phyloP scores from a whole-genome alignment of 2,113 vertebrate species.

The Scartelaos histophorus region DNA sequence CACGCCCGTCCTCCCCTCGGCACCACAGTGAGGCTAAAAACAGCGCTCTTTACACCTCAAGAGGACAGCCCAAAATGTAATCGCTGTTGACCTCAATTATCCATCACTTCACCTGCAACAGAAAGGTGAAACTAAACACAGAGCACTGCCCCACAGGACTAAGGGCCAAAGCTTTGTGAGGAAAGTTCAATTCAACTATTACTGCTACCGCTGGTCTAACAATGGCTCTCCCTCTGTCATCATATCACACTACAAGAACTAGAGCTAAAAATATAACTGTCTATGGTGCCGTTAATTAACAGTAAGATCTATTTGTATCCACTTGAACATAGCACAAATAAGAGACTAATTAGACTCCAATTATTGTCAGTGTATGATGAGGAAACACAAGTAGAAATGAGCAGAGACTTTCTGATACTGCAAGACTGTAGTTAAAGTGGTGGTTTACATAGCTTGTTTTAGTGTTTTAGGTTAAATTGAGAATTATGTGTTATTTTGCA shows the following conservation, averaged over 20 bases:
- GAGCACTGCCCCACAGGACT: conserved; percentile 7
- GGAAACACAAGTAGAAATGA: background rate
- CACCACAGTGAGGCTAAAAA: conserved; percentile 10
- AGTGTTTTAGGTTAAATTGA: too few relatives aligned
- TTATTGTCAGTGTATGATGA: background rate
- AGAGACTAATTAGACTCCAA: background rate
- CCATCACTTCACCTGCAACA: conserved; percentile 16
- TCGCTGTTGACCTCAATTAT: conserved; percentile 51
- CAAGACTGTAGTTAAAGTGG: background rate
- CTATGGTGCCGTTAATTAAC: background rate
- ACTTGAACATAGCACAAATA: background rate
- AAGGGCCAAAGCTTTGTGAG: conserved; percentile 7
- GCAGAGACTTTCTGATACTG: background rate
- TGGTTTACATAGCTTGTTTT: too few relatives aligned
- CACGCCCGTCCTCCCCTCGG: background rate
- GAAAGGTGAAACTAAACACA: conserved; percentile 28
- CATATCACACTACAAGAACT: background rate
- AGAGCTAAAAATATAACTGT: background rate
- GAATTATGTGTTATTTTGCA: too few relatives aligned
- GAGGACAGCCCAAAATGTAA: conserved; percentile 22
- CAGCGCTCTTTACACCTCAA: conserved; percentile 20
- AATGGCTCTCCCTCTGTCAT: background rate
- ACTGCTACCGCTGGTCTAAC: background rate
- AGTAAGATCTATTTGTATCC: conserved; percentile 1
- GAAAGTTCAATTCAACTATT: conserved; percentile 28